Evolutionary conservation across 2,797 vertebrate species (phyloP).

Genomic region (Galago senegalensis): DNA sequence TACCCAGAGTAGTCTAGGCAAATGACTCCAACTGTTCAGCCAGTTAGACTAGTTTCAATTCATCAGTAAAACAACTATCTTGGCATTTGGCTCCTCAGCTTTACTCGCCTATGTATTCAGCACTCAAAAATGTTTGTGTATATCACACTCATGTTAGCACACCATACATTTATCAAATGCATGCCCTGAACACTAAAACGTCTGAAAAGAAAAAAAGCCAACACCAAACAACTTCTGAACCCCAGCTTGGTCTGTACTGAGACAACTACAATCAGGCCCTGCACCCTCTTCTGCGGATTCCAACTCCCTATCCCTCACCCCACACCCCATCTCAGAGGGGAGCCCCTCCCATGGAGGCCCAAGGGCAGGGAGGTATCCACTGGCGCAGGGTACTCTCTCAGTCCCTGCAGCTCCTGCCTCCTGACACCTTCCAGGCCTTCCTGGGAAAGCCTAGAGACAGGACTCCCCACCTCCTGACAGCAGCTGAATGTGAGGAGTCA

Average conservation of each 20-base stretch:
- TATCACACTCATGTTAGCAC: not conserved
- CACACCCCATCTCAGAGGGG: slow-evolving; percentile 88
- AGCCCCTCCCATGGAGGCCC: slow-evolving; percentile 89
- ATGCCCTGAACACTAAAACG: not conserved
- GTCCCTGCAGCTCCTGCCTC: slow-evolving; percentile 46
- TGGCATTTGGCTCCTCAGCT: not conserved
- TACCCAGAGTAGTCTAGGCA: slow-evolving; percentile 59
- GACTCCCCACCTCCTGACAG: slow-evolving; percentile 12
- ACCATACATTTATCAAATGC: not conserved
- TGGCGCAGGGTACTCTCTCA: slow-evolving; percentile 78
- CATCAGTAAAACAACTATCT: slow-evolving; percentile 6
- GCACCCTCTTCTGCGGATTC: slow-evolving; percentile 59
- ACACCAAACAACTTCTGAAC: slow-evolving; percentile 22
- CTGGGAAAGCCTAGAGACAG: not conserved
- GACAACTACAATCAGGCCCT: not conserved
- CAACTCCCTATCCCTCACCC: slow-evolving; percentile 79
- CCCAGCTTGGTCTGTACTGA: not conserved
- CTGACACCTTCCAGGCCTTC: not conserved
- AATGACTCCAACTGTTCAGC: not conserved
- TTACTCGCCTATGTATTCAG: not conserved
- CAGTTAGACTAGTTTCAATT: slow-evolving; percentile 49
- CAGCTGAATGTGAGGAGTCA: slow-evolving; percentile 10
- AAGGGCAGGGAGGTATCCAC: slow-evolving; percentile 92
- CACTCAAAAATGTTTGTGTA: not conserved
- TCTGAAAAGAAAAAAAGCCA: slow-evolving; percentile 14